Percentiles rank a stretch among this genome's conserved stretches.
These are phyloP conservation scores for Echeneis naucrates DNA, from an alignment of 2,797 vertebrate species.

Conservation along the genomic window DNA sequence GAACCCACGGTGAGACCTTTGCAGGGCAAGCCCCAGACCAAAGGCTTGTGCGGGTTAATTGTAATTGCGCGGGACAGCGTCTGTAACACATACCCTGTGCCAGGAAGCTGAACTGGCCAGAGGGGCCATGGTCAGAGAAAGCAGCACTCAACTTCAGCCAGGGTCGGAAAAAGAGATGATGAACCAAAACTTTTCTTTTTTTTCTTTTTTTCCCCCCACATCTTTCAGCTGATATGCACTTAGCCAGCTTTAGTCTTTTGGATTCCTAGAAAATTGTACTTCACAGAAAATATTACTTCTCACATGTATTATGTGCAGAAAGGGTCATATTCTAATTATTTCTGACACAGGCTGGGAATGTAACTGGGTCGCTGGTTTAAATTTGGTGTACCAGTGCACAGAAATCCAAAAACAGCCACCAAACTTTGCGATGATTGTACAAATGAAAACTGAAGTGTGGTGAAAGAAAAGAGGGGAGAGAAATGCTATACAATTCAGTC, in stretches of 20 bases:
- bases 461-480: constrained; percentile 22
- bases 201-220: too few relatives aligned
- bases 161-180: constrained; percentile 5
- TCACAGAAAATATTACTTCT: background rate
- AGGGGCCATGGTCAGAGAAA: constrained; percentile 22
- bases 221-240: constrained; percentile 2
- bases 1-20: constrained; percentile 63
- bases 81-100: constrained; percentile 56
- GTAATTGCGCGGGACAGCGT: constrained; percentile 74
- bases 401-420: constrained; percentile 16
- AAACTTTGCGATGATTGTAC: constrained; percentile 19
- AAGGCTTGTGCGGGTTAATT: constrained; percentile 70
- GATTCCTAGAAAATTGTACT: background rate
- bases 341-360: background rate
- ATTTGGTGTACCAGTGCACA: constrained; percentile 26
- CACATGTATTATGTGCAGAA: background rate
- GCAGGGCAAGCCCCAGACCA: constrained; percentile 52
- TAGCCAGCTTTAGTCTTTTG: background rate
- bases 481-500: constrained; percentile 20
- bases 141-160: constrained; percentile 41
- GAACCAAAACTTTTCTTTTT: constrained; percentile 14
- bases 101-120: constrained; percentile 43
- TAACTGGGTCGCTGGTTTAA: background rate
- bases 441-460: constrained; percentile 42
- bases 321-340: background rate